These are phyloP conservation scores for Macrosoma leucophasiata DNA, from an alignment of 2,888 invertebrate genomes.

Conservation along the genomic window DNA sequence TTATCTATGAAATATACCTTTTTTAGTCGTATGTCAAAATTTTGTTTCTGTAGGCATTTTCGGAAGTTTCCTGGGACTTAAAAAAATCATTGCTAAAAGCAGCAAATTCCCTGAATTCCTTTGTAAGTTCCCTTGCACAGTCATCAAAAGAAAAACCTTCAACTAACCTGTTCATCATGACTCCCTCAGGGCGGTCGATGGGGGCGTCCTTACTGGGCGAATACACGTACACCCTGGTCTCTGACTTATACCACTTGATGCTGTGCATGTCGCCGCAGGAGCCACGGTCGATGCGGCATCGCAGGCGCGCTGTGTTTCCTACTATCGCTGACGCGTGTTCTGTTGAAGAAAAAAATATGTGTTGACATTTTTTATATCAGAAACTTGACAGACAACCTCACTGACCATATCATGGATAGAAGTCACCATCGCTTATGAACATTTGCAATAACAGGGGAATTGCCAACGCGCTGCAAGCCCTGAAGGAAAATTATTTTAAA, in stretches of 20 bases:
- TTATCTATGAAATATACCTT: too few species aligned
- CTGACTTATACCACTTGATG: slow-evolving; percentile 89
- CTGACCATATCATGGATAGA: background rate
- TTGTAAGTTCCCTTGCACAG: background rate
- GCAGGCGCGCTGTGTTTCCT: slow-evolving; percentile 81
- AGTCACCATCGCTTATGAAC: too few species aligned
- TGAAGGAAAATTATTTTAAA: too few species aligned
- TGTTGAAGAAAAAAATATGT: slow-evolving; percentile 31
- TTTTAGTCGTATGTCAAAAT: too few species aligned
- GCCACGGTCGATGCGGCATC: slow-evolving; percentile 82
- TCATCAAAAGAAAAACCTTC: too few species aligned
- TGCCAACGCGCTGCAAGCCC: too few species aligned
- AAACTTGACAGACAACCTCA: background rate
- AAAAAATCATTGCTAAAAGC: too few species aligned
- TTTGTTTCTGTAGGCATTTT: too few species aligned
- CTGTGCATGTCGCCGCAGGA: slow-evolving; percentile 87
- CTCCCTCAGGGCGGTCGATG: slow-evolving; percentile 81
- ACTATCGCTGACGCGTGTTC: slow-evolving; percentile 81
- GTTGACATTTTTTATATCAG: background rate
- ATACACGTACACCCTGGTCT: slow-evolving; percentile 84
- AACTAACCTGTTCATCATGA: slow-evolving; percentile 81
- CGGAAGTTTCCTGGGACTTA: too few species aligned
- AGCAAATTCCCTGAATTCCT: background rate
- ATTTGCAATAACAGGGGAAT: too few species aligned
- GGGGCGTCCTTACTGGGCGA: slow-evolving; percentile 80